phyloP scores from a whole-genome alignment of 2,113 vertebrate genomes.

The Engraulis encrasicolus region DNA sequence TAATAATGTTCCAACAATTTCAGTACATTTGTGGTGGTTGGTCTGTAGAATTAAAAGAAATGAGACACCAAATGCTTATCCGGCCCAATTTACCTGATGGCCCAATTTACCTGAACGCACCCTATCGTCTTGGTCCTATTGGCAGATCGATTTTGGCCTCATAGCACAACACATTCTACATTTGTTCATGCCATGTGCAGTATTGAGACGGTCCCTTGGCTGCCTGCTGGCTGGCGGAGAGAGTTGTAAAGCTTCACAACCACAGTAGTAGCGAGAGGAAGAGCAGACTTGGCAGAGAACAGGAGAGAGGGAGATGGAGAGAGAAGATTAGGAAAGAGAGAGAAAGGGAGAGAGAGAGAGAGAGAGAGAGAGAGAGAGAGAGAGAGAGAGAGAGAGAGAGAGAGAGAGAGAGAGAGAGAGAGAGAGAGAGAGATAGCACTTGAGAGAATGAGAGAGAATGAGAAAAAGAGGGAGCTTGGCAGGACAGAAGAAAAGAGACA shows the following conservation, averaged over 20 bases:
- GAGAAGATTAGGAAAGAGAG: constrained; percentile 18
- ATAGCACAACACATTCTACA: neutral
- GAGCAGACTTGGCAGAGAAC: neutral
- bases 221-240: constrained; percentile 29
- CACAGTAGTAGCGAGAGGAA: constrained; percentile 38
- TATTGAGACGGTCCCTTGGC: constrained; percentile 60
- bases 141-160: constrained; percentile 6
- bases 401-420: constrained; percentile 34
- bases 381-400: constrained; percentile 54
- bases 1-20: too few relatives aligned
- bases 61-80: too few relatives aligned
- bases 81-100: too few relatives aligned
- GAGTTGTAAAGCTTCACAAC: constrained; percentile 58
- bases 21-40: too few relatives aligned
- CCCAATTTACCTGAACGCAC: too few relatives aligned
- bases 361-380: constrained; percentile 29
- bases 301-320: constrained; percentile 55
- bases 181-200: constrained; percentile 24
- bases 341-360: constrained; percentile 15
- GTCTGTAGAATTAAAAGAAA: too few relatives aligned
- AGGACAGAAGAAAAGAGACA: constrained; percentile 10
- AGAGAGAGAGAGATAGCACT: too few relatives aligned
- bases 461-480: constrained; percentile 30
- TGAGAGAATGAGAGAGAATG: too few relatives aligned
- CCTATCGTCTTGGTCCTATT: neutral